A percentile compares a stretch with the other conserved stretches of the same genome.
Evolutionary conservation across 2,888 invertebrate species (phyloP).

Genomic region (Eupeodes latifasciatus): DNA sequence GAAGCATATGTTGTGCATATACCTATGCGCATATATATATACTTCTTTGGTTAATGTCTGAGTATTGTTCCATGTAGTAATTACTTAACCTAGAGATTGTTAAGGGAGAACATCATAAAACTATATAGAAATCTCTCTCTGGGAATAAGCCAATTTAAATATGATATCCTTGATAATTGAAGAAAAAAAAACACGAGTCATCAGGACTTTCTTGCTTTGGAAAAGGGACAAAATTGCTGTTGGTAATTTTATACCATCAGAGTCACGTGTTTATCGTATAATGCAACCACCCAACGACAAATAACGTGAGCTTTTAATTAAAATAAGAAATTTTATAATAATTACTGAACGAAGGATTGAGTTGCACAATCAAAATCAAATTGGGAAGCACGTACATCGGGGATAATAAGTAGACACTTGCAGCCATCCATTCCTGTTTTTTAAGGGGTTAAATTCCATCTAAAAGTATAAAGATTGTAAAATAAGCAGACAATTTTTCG

Average conservation of each 20-base stretch:
- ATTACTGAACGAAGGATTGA: conserved; percentile 53
- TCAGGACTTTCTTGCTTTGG: conserved; percentile 30
- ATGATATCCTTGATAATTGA: conserved; percentile 26
- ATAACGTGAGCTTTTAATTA: conserved; percentile 69
- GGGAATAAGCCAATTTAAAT: conserved; percentile 24
- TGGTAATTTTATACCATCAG: conserved; percentile 49
- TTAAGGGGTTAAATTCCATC: no score
- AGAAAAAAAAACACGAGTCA: not conserved
- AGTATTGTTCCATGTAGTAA: conserved; percentile 46
- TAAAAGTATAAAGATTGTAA: no score
- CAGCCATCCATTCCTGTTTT: not conserved
- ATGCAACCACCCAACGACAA: conserved; percentile 55
- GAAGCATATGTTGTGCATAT: conserved; percentile 48
- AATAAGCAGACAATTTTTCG: no score
- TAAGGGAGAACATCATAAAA: not conserved
- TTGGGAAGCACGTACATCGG: conserved; percentile 42
- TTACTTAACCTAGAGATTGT: conserved; percentile 40
- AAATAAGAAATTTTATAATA: conserved; percentile 65
- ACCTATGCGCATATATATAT: no score
- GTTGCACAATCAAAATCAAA: conserved; percentile 41
- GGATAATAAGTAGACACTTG: not conserved
- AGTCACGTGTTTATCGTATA: conserved; percentile 67
- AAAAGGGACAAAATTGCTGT: conserved; percentile 34
- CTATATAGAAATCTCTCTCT: not conserved
- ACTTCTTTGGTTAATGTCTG: conserved; percentile 28